Evolutionary conservation across 2,113 vertebrate species (phyloP).

Genomic region (crab-eating macaque (Macaca fascicularis)): T2T-MFA8v1.1 NC_088391.1:77752001-77752500

Average conservation of each 20-base stretch:
- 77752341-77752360: background rate
- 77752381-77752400: background rate
- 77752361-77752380: background rate
- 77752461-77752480: background rate
- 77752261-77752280: background rate
- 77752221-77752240: background rate
- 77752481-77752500: background rate
- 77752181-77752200: background rate
- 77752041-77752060: too few relatives aligned
- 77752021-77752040: too few relatives aligned
- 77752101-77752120: too few relatives aligned
- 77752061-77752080: too few relatives aligned
- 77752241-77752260: background rate
- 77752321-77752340: background rate
- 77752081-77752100: too few relatives aligned
- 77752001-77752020: too few relatives aligned
- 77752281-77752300: background rate
- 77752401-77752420: background rate
- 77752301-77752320: background rate
- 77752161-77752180: background rate
- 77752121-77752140: background rate
- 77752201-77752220: background rate
- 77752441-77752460: background rate
- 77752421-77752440: background rate
- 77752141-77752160: background rate